Evolutionary conservation across 2,888 invertebrate genomes (phyloP), one percentile per base, ranked within the genome.

Genomic region (Anodontia alba): DNA sequence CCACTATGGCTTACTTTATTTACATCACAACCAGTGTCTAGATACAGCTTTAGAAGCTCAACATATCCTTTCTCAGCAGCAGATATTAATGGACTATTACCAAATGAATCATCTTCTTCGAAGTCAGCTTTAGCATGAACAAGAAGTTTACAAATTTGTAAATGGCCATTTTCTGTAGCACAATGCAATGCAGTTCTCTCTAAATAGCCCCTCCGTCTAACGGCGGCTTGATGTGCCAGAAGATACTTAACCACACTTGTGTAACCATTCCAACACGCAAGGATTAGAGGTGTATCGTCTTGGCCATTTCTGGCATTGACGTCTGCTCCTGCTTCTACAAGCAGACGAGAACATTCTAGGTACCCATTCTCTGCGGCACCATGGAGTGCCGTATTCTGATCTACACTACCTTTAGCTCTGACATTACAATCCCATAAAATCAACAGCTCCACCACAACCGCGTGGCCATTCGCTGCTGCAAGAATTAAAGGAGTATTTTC

Each of bases 111-210:
- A 36, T 91, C 92, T 72, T 90, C 91, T 72, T 92, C 92, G 29
- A 91, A 81, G 43, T 91, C 90, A 12, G 92, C 90, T 74, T 91
- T 88, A 7, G 90, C 89, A 36, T 80, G 86, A 33, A 92, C 83
- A 43, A 92, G 83, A 51, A 89, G 87, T 46, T 89, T 88, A 78
- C 91, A 91, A 31, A 91, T 85, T 57, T 87, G 89, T 20, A 89
- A 73, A 73, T 92, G 91, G 7, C 92, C 92, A 80, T 90, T 89
- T 78, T 92, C 91, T 8, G 92, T 90, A 0, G 92, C 92, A 81
- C 90, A 90, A 71, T 93, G 92, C 33, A 93, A 84, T 2, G 92
- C 93, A 0, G 92, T 92, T 23, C 91, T 86, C 42, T 92, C 92
- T 54, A 90, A 90, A 69, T 90, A 91, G 0, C 92, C 92, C 75